Percentiles rank a stretch among this genome's conserved stretches.
These are phyloP conservation scores for Bombus pyrosoma DNA, from an alignment of 1,140 invertebrate genomes.

Conservation along the genomic window DNA sequence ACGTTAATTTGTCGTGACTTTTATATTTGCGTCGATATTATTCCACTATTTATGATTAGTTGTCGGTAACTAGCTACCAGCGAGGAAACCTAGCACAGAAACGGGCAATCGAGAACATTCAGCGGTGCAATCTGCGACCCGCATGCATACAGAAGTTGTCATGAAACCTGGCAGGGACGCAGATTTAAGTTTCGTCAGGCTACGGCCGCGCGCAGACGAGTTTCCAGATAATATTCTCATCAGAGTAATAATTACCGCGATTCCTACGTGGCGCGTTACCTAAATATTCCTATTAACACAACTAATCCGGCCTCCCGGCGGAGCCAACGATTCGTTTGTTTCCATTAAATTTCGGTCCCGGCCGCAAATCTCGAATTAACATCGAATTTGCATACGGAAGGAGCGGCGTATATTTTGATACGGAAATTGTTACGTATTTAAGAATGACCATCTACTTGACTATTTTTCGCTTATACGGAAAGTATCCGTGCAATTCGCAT, in stretches of 20 bases:
- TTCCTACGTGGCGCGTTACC: slow-evolving; percentile 18
- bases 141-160: slow-evolving; percentile 41
- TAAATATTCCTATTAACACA: slow-evolving; percentile 8
- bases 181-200: slow-evolving; percentile 30
- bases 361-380: not conserved
- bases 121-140: slow-evolving; percentile 32
- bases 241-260: slow-evolving; percentile 35
- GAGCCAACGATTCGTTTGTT: not conserved
- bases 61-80: slow-evolving; percentile 15
- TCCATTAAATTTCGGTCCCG: not conserved
- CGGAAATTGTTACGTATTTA: not conserved
- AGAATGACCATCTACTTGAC: too few species aligned
- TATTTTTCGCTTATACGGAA: too few species aligned
- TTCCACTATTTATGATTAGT: slow-evolving; percentile 13
- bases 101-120: slow-evolving; percentile 47
- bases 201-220: not conserved
- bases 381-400: not conserved
- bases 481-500: too few species aligned
- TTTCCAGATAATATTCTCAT: slow-evolving; percentile 40
- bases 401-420: not conserved
- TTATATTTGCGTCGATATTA: not conserved
- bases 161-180: not conserved
- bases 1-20: not conserved
- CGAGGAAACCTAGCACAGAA: slow-evolving; percentile 21
- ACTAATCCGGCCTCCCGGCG: not conserved